Percentiles rank a stretch among this genome's conserved stretches.
These are phyloP conservation scores for Pangasius krempfi DNA, from an alignment of 2,797 vertebrate species.

Conservation along the genomic window DNA sequence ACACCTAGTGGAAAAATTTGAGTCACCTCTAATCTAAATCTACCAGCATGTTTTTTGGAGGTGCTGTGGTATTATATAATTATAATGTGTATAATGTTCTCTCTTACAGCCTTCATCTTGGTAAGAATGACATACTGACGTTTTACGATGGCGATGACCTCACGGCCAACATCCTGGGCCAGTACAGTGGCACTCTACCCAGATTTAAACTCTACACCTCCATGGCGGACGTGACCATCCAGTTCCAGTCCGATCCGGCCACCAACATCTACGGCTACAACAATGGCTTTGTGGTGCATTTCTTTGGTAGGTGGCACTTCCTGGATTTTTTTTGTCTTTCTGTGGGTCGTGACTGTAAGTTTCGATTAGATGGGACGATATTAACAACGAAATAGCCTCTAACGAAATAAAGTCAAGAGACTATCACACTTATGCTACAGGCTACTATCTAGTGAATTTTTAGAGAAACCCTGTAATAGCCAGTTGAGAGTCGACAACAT, in stretches of 20 bases:
- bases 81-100: background rate
- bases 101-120: constrained; percentile 80
- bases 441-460: background rate
- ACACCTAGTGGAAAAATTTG: background rate
- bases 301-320: constrained; percentile 83
- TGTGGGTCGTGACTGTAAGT: background rate
- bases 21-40: background rate
- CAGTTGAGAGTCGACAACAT: background rate
- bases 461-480: background rate
- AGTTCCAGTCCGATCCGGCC: constrained; percentile 95
- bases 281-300: constrained; percentile 93
- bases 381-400: background rate
- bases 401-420: background rate
- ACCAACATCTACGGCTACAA: constrained; percentile 86
- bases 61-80: background rate
- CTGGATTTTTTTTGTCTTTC: background rate
- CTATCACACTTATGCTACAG: background rate
- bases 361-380: background rate
- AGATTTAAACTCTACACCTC: constrained; percentile 93
- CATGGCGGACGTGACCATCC: constrained; percentile 91
- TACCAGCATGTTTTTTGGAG: background rate
- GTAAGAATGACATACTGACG: constrained; percentile 88
- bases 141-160: constrained; percentile 97
- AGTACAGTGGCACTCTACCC: constrained; percentile 83
- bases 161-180: constrained; percentile 93